phyloP scores from a whole-genome alignment of 2,888 invertebrate species.

The Belgica antarctica region DNA sequence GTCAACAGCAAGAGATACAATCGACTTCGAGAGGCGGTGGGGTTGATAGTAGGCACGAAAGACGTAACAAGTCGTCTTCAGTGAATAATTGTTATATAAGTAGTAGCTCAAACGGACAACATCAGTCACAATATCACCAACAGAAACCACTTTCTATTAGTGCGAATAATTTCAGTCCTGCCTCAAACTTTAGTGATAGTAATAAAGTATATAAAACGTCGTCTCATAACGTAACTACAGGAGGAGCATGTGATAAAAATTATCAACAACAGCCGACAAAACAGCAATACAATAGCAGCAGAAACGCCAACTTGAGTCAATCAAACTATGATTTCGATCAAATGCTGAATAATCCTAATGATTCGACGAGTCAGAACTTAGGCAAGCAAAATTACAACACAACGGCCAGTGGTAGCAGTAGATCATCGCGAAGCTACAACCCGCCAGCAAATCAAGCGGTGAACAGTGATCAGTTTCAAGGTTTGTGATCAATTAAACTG shows the following conservation, averaged over 20 bases:
- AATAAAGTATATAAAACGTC: slow-evolving; percentile 40
- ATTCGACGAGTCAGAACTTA: slow-evolving; percentile 16
- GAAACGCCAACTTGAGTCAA: slow-evolving; percentile 39
- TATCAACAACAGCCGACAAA: slow-evolving; percentile 39
- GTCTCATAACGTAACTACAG: slow-evolving; percentile 42
- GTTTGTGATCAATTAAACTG: too few species aligned
- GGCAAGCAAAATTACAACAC: slow-evolving; percentile 37
- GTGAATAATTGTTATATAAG: slow-evolving; percentile 43
- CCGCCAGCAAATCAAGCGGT: slow-evolving; percentile 34
- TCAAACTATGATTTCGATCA: slow-evolving; percentile 36
- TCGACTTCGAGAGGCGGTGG: background rate
- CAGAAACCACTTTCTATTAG: slow-evolving; percentile 44
- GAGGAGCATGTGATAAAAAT: slow-evolving; percentile 43
- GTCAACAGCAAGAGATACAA: background rate
- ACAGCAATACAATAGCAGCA: slow-evolving; percentile 33
- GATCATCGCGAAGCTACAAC: slow-evolving; percentile 37
- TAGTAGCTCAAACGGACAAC: slow-evolving; percentile 31
- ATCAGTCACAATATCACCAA: slow-evolving; percentile 35
- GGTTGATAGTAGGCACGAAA: background rate
- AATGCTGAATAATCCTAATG: slow-evolving; percentile 28
- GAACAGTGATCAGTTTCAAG: slow-evolving; percentile 41
- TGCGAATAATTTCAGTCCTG: slow-evolving; percentile 44
- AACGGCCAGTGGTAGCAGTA: slow-evolving; percentile 36
- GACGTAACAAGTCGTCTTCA: slow-evolving; percentile 40
- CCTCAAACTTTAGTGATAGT: slow-evolving; percentile 43